Evolutionary conservation across 1,140 invertebrate species (phyloP), one percentile per base, ranked within the genome.

Genomic region (Camponotus vicinus): DNA sequence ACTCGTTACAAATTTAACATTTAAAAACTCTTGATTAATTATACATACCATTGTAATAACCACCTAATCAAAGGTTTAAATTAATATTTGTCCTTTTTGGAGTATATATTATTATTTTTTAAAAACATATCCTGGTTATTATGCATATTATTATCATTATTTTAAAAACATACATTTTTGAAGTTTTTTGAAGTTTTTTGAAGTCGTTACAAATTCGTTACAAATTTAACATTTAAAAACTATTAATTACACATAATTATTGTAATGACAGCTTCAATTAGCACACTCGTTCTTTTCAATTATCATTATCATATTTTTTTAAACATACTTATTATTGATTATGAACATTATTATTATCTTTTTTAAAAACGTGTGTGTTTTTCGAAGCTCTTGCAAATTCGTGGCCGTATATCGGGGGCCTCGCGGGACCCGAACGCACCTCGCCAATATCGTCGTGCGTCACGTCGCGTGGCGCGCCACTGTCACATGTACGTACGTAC

Each of bases 401-500:
- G 4, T 9, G 7, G 3, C 3, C n/a, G 34, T n/a, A 34, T 2
- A 27, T 34, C 4, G 11, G n/a, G 9, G 45, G 13, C 45, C 15
- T 15, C 15, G 49, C 49, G 49, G 49, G 45, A 9, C 45, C 45
- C 45, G 11, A 8, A 6, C 5, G 49, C 49, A 18, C 34, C 40
- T 67, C 34, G 75, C 21, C 21, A 21, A 21, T 21, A 57, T 27
- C 40, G 57, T 59, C 67, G 57, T 15, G 15, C 40, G 55, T 27
- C 34, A 37, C 32, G 40, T 71, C 52, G 66, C n/a, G 49, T 66
- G 49, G 49, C 49, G n/a, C 49, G 49, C 27, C n/a, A 55, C 63
- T 57, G 15, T 69, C 40, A 37, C 69, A 42, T 70, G 69, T 73
- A 59, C 66, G 55, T 73, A 59, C 66, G 37, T 34, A 37, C 32